Base-by-base conservation (phyloP, 2,113 vertebrate genomes). In the Alaudala cheleensis region DNA sequence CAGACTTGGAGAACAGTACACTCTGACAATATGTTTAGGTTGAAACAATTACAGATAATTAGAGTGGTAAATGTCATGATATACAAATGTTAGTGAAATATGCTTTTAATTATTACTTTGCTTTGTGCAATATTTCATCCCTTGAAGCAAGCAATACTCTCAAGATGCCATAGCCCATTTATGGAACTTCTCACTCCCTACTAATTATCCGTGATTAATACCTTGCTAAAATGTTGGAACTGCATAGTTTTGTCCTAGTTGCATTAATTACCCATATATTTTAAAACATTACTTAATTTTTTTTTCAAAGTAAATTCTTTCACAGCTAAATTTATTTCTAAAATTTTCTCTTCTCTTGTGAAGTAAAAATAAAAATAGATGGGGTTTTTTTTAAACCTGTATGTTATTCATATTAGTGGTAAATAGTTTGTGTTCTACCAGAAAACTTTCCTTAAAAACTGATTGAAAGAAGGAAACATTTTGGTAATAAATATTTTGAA, bases 1-100 rank as follows among this genome's bases (percentile, higher is more conserved):
- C 44, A 61, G 73, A 51, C 61, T 87, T 65, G 40, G 45, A 49
- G 81, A 95, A 81, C 37, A 67, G 57, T 89, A 78, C 31, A 31
- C 33, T 83, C n/a, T 92, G 70, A 79, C 91, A 92, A 31, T 95
- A 56, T 92, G 91, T 92, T 93, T 95, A 87, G 65, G 50, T 87
- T 95, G 95, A 93, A 93, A 89, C 81, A 85, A 91, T 96, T 93
- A 91, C 49, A 66, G 78, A 79, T 90, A 93, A 92, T 97, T 88
- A 95, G 81, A 87, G 29, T 88, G 74, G 87, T 94, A 92, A 96
- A 92, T 95, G 87, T 94, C 91, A 92, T 31, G 33, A 69, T 85
- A 54, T 95, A 80, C 96, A 96, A 96, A 78, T 96, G 91, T 95
- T 92, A 65, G 70, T 90, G 78, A 96, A 96, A 94, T 92, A 90